Evolutionary conservation across 2,113 vertebrate species (phyloP).

Genomic region (Chloropsis hardwickii): DNA sequence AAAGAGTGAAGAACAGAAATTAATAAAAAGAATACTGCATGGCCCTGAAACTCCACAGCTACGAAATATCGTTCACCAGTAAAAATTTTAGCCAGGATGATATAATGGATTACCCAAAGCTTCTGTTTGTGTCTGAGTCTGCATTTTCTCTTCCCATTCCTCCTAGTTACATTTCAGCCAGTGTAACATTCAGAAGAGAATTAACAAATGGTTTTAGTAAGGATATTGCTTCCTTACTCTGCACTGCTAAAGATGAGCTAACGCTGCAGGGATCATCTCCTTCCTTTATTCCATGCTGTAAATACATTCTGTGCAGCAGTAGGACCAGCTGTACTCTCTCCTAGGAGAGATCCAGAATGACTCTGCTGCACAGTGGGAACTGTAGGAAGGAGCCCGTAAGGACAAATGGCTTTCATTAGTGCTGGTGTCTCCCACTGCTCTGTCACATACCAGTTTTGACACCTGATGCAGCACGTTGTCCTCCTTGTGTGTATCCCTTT

Average conservation of each 20-base stretch:
- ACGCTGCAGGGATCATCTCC: not conserved
- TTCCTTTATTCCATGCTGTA: not conserved
- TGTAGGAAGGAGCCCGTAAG: not conserved
- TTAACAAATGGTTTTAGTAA: not conserved
- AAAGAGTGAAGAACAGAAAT: not conserved
- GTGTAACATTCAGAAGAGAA: not conserved
- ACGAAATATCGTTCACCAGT: not conserved
- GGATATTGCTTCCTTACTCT: not conserved
- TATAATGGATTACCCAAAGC: not conserved
- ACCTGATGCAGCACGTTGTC: accelerated
- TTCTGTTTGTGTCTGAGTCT: not conserved
- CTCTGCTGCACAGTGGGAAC: not conserved
- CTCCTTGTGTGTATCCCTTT: not conserved
- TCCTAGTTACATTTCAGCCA: not conserved
- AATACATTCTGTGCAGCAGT: not conserved
- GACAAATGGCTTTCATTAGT: not conserved
- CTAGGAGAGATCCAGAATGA: not conserved
- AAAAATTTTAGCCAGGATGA: not conserved
- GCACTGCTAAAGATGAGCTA: not conserved
- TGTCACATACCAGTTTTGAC: not conserved
- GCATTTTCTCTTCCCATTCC: not conserved
- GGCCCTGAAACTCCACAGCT: not conserved
- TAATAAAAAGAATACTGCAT: not conserved
- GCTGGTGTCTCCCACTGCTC: not conserved
- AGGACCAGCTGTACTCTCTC: not conserved